Evolutionary conservation across 2,113 vertebrate genomes (phyloP).

Genomic region (Eulemur rufifrons): DNA sequence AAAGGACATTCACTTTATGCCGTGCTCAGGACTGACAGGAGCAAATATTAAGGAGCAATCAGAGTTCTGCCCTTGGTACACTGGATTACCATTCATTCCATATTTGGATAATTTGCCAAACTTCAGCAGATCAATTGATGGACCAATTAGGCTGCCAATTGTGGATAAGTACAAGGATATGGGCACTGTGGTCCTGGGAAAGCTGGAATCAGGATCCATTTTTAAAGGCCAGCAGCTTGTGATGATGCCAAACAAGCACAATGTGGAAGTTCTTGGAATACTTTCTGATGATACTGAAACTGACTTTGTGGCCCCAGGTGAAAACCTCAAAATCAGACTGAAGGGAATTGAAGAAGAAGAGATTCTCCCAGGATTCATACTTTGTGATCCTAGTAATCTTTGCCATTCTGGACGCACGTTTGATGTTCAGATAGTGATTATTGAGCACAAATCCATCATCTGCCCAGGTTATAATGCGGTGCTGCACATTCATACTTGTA

Average conservation of each 20-base stretch:
- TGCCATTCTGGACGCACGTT: constrained; percentile 99
- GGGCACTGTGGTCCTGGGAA: constrained; percentile 96
- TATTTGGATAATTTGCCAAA: constrained; percentile 98
- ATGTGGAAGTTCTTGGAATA: constrained; percentile 96
- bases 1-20: constrained; percentile 99
- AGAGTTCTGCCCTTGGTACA: constrained; percentile 95
- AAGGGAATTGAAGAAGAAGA: constrained; percentile 99
- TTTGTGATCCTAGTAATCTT: constrained; percentile 96
- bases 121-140: constrained; percentile 94
- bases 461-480: constrained; percentile 99
- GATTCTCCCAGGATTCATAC: constrained; percentile 98
- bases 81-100: constrained; percentile 95
- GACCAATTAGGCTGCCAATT: constrained; percentile 96
- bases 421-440: constrained; percentile 99
- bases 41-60: constrained; percentile 96
- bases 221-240: constrained; percentile 97
- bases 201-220: constrained; percentile 96
- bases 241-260: constrained; percentile 99
- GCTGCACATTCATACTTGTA: constrained; percentile 98
- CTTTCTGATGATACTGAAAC: constrained; percentile 98
- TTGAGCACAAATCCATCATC: constrained; percentile 99
- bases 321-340: constrained; percentile 97
- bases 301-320: constrained; percentile 93
- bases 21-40: constrained; percentile 97
- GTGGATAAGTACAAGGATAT: constrained; percentile 99